Evolutionary conservation across 2,113 vertebrate genomes (phyloP).

Genomic region (Nesogale talazaci): DNA sequence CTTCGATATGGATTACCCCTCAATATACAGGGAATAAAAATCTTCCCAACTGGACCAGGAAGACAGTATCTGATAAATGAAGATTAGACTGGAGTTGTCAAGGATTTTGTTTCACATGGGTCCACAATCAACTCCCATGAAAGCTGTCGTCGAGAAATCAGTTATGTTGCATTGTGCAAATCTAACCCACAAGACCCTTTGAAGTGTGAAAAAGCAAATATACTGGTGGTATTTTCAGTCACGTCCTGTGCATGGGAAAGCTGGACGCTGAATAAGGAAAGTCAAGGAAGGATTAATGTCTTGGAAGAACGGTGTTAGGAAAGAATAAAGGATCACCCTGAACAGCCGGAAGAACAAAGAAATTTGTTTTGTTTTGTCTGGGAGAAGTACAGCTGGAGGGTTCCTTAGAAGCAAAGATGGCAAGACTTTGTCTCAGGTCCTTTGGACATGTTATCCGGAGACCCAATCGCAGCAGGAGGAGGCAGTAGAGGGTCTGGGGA

Average conservation of each 20-base stretch:
- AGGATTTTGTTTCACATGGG: not conserved
- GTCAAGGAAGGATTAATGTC: not conserved
- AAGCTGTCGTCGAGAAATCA: not conserved
- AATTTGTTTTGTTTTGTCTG: not conserved
- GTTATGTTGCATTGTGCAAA: not conserved
- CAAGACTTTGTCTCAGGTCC: not conserved
- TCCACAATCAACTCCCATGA: not conserved
- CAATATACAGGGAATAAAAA: not conserved
- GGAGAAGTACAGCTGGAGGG: not conserved
- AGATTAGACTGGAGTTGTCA: not conserved
- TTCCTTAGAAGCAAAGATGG: not conserved
- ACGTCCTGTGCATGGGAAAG: too few relatives aligned
- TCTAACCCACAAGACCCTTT: not conserved
- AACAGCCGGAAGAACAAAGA: not conserved
- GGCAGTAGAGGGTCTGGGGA: too few relatives aligned
- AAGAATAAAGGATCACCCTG: not conserved
- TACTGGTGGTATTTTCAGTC: too few relatives aligned
- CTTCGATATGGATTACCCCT: not conserved
- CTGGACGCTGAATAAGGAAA: too few relatives aligned
- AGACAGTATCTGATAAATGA: not conserved
- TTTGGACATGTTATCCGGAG: not conserved
- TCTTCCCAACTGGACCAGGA: not conserved
- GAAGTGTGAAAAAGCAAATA: not conserved
- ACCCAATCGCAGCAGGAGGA: too few relatives aligned
- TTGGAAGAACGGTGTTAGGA: not conserved